These are phyloP conservation scores for Eulacestoma nigropectus DNA, from an alignment of 2,113 vertebrate genomes.

Conservation along the genomic window DNA sequence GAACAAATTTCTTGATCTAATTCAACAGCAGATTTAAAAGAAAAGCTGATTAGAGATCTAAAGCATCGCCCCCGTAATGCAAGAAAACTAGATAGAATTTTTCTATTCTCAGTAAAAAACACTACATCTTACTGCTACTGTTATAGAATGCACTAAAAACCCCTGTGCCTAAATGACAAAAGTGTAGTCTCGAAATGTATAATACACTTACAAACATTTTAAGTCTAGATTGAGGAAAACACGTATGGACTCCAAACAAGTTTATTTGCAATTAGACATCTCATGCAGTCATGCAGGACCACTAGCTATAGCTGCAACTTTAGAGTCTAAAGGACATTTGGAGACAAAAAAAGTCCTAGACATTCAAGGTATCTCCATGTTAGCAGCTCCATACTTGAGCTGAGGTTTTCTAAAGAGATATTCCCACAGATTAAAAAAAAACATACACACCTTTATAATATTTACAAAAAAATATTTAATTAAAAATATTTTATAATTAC, in stretches of 20 bases:
- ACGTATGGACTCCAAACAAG: constrained; percentile 70
- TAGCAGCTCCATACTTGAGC: constrained; percentile 63
- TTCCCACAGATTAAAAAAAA: constrained; percentile 75
- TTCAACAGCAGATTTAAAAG: constrained; percentile 41
- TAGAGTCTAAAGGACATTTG: constrained; percentile 29
- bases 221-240: constrained; percentile 69
- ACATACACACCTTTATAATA: constrained; percentile 83
- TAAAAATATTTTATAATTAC: constrained; percentile 99
- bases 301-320: constrained; percentile 66
- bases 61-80: constrained; percentile 53
- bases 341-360: constrained; percentile 42
- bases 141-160: constrained; percentile 57
- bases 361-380: constrained; percentile 60
- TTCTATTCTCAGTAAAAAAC: constrained; percentile 52
- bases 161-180: constrained; percentile 60
- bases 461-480: constrained; percentile 99
- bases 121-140: constrained; percentile 29
- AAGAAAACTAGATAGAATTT: constrained; percentile 60
- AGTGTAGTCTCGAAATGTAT: constrained; percentile 59
- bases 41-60: constrained; percentile 50
- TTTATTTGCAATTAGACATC: constrained; percentile 76
- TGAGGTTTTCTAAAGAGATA: constrained; percentile 66
- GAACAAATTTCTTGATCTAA: constrained; percentile 52
- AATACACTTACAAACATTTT: constrained; percentile 70
- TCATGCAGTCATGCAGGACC: constrained; percentile 80